Conservation (phyloP, 2,888 invertebrate genomes). For the Cephus pulcher region DNA sequence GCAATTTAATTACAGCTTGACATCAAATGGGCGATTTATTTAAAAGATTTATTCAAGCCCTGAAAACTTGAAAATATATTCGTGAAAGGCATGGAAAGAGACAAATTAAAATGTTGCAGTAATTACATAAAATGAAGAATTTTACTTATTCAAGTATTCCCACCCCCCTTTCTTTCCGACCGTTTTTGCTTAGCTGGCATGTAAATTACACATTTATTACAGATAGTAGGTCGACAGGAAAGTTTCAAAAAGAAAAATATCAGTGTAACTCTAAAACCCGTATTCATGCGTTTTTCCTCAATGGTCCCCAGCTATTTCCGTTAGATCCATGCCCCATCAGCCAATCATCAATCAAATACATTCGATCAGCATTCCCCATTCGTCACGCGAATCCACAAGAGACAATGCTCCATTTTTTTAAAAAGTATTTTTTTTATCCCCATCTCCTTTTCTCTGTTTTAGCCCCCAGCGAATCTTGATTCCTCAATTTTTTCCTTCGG, state of each 20-base stretch:
- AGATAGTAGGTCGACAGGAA: neutral
- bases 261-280: neutral
- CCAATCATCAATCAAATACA: no score
- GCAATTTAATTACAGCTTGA: neutral
- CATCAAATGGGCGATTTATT: neutral
- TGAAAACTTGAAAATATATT: neutral
- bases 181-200: neutral
- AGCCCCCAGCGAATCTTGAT: no score
- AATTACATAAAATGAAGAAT: neutral
- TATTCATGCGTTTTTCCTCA: no score
- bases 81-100: neutral
- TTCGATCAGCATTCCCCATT: no score
- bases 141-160: neutral
- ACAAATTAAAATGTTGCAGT: neutral
- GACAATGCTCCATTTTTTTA: neutral
- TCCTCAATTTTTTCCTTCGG: neutral
- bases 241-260: neutral
- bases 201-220: neutral
- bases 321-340: no score
- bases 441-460: no score
- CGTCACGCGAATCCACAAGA: neutral
- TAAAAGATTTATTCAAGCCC: neutral
- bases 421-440: no score
- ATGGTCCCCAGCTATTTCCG: no score
- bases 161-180: neutral